phyloP scores from a whole-genome alignment of 2,888 invertebrate genomes.

The Ctena decussata region DNA sequence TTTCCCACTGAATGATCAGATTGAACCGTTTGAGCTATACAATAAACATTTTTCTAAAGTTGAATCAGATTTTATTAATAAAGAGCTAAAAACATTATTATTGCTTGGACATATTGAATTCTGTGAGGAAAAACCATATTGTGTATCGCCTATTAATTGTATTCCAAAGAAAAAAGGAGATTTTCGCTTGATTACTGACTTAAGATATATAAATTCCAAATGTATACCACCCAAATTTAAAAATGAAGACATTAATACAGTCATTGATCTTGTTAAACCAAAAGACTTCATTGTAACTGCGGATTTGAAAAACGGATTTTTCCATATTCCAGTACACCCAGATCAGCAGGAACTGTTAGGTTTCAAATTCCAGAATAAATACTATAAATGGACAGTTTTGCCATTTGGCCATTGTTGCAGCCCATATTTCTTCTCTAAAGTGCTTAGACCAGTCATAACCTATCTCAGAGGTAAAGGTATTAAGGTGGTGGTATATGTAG shows the following conservation, averaged over 20 bases:
- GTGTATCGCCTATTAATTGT: conserved; percentile 23
- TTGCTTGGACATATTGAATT: not conserved
- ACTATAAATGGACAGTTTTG: conserved; percentile 15
- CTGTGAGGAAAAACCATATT: not conserved
- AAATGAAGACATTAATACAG: conserved; percentile 31
- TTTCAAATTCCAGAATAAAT: not conserved
- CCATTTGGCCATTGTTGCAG: conserved; percentile 9
- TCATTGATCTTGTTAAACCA: conserved; percentile 7
- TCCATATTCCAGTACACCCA: conserved; percentile 20
- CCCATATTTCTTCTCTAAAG: conserved; percentile 33
- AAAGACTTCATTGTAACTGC: conserved; percentile 23
- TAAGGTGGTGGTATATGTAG: conserved; percentile 17
- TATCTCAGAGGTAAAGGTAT: conserved; percentile 10
- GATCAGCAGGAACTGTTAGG: conserved; percentile 12
- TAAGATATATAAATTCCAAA: conserved; percentile 11
- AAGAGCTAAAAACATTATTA: not conserved
- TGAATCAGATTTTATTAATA: not conserved
- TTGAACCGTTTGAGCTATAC: not conserved
- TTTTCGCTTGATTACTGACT: conserved; percentile 15
- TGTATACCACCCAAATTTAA: not conserved
- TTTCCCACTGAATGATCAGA: not conserved
- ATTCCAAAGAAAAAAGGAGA: conserved; percentile 27
- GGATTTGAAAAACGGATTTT: conserved; percentile 27
- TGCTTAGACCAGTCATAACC: conserved; percentile 8
- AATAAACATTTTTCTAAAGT: not conserved